Evolutionary conservation across 2,888 invertebrate species (phyloP), one percentile per base, ranked within the genome.

Genomic region (Athrips mouffetella): DNA sequence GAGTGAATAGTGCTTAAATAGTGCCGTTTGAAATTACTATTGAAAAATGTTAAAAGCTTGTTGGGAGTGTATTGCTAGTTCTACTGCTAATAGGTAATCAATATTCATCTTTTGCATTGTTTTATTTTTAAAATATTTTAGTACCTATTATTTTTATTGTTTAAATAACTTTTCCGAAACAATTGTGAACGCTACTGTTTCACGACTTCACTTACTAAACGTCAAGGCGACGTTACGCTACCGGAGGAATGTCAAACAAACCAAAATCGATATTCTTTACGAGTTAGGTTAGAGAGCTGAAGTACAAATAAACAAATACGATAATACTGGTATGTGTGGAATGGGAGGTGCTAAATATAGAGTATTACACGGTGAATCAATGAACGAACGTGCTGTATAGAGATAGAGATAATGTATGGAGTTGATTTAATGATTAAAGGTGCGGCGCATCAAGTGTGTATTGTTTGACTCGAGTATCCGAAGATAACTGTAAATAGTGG

Each of bases 41-140:
- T 13, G n/a, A n/a, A 76, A 70, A 65, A 87, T 87, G 87, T 71
- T 86, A 61, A 84, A 83, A 73, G 63, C 76, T 59, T 88, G 86
- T 75, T 86, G 73, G 70, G 83, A 86, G 67, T 87, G 87, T 67
- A 56, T 86, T 57, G 60, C 66, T 48, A 81, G 87, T 82, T 85
- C 80, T 70, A 83, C 69, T 58, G 58, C 62, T 57, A 60, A 61
- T 67, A 60, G 60, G 60, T 50, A 49, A 30, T 56, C 53, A 45
- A 20, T 23, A 23, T 10, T 23, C n/a, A 40, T 23, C n/a, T 41
- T 23, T 27, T 41, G 11, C 27, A 15, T 18, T 37, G 37, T 11
- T 20, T n/a, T 15, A 23, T 13, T 23, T 18, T 18, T 10, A 10
- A 6, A 7, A 33, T 45, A 13, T 10, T 20, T 39, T 20, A 18